A percentile compares a stretch with the other conserved stretches of the same genome.
Conservation (phyloP, 2,888 invertebrate species). For the Leptinotarsa peninsularis region DNA sequence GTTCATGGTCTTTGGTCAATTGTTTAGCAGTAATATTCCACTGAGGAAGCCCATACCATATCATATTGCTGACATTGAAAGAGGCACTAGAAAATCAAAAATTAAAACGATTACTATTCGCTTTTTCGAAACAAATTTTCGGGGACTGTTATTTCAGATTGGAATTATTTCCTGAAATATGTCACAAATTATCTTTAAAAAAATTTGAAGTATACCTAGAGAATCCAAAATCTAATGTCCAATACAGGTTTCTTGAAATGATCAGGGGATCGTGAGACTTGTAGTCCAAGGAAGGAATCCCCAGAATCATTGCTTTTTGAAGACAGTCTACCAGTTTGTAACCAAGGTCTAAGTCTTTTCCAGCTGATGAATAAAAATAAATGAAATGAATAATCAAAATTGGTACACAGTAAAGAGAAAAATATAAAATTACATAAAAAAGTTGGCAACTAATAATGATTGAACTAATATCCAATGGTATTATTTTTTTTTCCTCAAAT, state of each 20-base stretch:
- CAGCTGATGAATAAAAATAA: background rate
- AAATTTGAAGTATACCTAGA: background rate
- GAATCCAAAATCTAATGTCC: background rate
- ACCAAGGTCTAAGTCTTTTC: background rate
- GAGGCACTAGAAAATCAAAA: constrained; percentile 12
- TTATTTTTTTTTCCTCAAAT: too few relatives aligned
- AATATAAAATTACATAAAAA: too few relatives aligned
- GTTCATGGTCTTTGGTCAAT: constrained; percentile 9
- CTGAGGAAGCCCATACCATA: constrained; percentile 16
- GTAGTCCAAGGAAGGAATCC: background rate
- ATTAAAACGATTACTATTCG: too few relatives aligned
- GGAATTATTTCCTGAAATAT: too few relatives aligned
- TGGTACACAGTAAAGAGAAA: too few relatives aligned
- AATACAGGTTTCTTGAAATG: background rate
- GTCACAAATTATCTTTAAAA: background rate
- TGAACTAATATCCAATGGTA: too few relatives aligned
- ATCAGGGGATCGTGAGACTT: background rate
- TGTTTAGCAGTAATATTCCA: constrained; percentile 20
- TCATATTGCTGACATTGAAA: constrained; percentile 1
- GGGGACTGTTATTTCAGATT: background rate
- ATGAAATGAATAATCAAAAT: background rate
- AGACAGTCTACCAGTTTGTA: background rate
- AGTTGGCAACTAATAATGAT: too few relatives aligned
- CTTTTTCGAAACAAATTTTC: background rate
- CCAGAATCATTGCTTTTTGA: background rate